Evolutionary conservation across 2,888 invertebrate genomes (phyloP).

Genomic region (Eretmocerus hayati): DNA sequence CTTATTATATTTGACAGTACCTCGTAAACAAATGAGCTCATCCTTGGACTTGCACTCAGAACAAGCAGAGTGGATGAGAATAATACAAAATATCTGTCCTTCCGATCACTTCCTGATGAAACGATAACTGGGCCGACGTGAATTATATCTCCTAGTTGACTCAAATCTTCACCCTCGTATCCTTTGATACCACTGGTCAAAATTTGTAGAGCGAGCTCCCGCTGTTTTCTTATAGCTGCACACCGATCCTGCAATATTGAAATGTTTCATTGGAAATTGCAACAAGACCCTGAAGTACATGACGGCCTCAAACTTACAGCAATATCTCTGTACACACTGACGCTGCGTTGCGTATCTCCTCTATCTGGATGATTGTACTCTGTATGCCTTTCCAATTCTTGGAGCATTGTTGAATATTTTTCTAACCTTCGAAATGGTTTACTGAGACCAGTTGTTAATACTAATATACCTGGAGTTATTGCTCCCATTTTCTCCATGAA

Average conservation of each 20-base stretch:
- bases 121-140: constrained; percentile 79
- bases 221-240: constrained; percentile 80
- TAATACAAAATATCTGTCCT: constrained; percentile 85
- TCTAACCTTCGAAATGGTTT: constrained; percentile 92
- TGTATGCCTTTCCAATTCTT: constrained; percentile 91
- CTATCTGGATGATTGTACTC: constrained; percentile 93
- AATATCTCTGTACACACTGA: constrained; percentile 90
- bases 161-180: constrained; percentile 83
- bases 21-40: constrained; percentile 94
- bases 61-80: constrained; percentile 85
- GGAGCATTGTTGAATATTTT: constrained; percentile 89
- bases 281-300: neutral
- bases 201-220: constrained; percentile 93
- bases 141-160: constrained; percentile 75
- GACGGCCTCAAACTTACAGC: constrained; percentile 57
- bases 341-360: constrained; percentile 93
- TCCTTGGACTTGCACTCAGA: constrained; percentile 82
- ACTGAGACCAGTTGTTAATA: constrained; percentile 86
- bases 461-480: constrained; percentile 77
- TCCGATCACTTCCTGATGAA: constrained; percentile 74
- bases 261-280: neutral
- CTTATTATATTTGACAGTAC: too few species aligned
- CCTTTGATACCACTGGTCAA: constrained; percentile 88
- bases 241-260: constrained; percentile 65
- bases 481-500: constrained; percentile 87